These are phyloP conservation scores for Acyrthosiphon pisum DNA, from an alignment of 1,140 invertebrate species.

Conservation along the genomic window DNA sequence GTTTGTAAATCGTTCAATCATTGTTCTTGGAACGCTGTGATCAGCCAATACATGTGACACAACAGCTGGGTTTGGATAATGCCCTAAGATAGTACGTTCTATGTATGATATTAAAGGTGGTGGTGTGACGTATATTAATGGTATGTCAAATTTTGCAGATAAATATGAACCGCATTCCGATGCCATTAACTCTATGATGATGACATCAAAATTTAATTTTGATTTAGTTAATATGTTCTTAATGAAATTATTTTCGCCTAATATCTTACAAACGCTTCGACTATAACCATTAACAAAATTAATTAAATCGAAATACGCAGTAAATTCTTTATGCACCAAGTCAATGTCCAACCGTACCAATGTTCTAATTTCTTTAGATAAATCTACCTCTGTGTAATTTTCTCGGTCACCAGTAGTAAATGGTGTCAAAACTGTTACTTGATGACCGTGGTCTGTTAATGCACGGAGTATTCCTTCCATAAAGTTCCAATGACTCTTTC, in stretches of 20 bases:
- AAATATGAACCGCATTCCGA: neutral
- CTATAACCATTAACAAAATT: neutral
- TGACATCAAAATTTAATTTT: neutral
- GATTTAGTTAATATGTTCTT: neutral
- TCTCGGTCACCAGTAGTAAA: conserved; percentile 60
- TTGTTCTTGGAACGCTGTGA: neutral
- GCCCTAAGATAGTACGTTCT: neutral
- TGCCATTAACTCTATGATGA: neutral
- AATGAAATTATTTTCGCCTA: neutral
- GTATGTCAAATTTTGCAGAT: neutral
- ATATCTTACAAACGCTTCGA: no score
- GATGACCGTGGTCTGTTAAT: conserved; percentile 61
- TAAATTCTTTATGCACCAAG: neutral
- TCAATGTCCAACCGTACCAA: neutral
- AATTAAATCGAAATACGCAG: neutral
- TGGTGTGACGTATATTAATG: neutral
- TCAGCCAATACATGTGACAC: neutral
- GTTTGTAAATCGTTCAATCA: neutral
- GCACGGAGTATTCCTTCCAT: conserved; percentile 61
- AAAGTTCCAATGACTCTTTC: conserved; percentile 63
- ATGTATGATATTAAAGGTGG: neutral
- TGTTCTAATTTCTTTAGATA: neutral
- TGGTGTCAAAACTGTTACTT: conserved; percentile 61
- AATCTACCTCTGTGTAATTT: conserved; percentile 25
- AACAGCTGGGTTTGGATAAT: neutral